Conservation (phyloP, 2,888 invertebrate genomes). For the Netelia inedita region DNA sequence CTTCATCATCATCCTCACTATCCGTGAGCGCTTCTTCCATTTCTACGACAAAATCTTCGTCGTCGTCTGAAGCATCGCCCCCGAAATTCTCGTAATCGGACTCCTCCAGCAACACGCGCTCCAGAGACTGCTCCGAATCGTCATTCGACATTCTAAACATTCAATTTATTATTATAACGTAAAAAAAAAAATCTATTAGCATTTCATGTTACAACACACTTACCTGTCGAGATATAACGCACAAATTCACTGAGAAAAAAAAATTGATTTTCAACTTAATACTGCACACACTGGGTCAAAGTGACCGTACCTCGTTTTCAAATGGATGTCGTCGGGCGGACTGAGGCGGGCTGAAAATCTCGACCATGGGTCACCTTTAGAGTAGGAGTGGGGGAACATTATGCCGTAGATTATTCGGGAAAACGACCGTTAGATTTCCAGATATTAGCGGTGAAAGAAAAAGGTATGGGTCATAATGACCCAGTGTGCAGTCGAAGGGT, state of each 20-base stretch:
- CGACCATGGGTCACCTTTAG: too few relatives aligned
- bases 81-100: background rate
- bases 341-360: too few relatives aligned
- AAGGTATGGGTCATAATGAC: too few relatives aligned
- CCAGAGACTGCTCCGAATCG: background rate
- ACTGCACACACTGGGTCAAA: background rate
- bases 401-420: too few relatives aligned
- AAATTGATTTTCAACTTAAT: too few relatives aligned
- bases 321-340: background rate
- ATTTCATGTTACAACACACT: background rate
- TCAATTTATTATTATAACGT: background rate
- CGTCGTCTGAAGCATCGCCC: too few relatives aligned
- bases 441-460: too few relatives aligned
- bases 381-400: too few relatives aligned
- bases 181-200: background rate
- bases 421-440: too few relatives aligned
- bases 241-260: background rate
- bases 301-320: background rate
- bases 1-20: background rate
- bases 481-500: too few relatives aligned
- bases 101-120: background rate
- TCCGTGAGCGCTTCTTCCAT: background rate
- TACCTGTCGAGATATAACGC: background rate
- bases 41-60: background rate
- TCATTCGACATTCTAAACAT: background rate